Evolutionary conservation across 2,888 invertebrate species (phyloP), one percentile per base, ranked within the genome.

Genomic region (Microctonus hyperodae): DNA sequence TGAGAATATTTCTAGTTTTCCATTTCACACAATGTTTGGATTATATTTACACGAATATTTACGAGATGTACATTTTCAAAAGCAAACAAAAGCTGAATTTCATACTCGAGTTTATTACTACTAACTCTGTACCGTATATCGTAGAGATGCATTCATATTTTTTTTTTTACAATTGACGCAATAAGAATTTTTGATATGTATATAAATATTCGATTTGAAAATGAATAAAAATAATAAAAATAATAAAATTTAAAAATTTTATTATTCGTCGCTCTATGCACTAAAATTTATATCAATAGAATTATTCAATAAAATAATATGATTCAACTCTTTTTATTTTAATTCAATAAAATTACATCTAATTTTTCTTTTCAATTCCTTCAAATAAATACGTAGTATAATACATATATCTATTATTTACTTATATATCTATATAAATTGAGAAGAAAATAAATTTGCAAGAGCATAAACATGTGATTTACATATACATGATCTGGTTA

Each of bases 1-100:
- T n/a, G n/a, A n/a, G 28, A 55, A 55, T 55, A 55, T 55, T 55
- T 55, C 28, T n/a, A 55, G 55, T 28, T 55, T 55, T 55, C 28
- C 55, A 55, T 31, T 20, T 55, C 55, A 55, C 28, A 55, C 55
- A 2, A 10, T 55, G 28, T 16, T 55, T 25, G 6, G 20, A 7
- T 28, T 16, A 9, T 25, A 55, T n/a, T n/a, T 25, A 37, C 37
- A 37, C 37, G 37, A 16, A 55, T 55, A 55, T 55, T 55, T 55
- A 55, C 55, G n/a, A n/a, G 10, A 16, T 25, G 25, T 37, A 37
- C 37, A n/a, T 55, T 55, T 55, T 13, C 55, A 55, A 31, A 55
- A n/a, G 37, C 37, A 28, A 16, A 55, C 31, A 33, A 55, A 55
- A 55, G 55, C 55, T 16, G 28, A 55, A 31, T 55, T 55, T 55